Evolutionary conservation across 2,797 vertebrate genomes (phyloP).

Genomic region (Sebastes baramenuke): DNA sequence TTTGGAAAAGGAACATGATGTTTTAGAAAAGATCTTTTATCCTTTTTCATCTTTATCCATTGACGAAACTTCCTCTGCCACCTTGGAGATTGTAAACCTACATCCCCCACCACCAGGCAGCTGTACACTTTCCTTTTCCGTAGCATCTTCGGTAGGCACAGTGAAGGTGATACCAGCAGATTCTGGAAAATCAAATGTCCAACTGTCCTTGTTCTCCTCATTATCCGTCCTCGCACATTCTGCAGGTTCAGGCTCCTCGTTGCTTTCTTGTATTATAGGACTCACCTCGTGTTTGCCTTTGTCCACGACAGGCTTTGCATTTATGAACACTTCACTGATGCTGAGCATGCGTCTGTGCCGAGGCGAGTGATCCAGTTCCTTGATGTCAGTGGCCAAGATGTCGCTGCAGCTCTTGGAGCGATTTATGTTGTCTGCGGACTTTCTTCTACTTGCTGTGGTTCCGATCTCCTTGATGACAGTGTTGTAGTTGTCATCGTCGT

Average conservation of each 20-base stretch:
- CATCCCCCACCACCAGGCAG: conserved; percentile 31
- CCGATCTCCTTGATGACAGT: conserved; percentile 94
- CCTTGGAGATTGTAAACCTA: conserved; percentile 77
- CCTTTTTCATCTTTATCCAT: conserved; percentile 55
- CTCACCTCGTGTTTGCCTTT: neutral
- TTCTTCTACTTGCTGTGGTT: conserved; percentile 58
- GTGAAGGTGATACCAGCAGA: conserved; percentile 79
- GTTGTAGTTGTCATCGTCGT: conserved; percentile 91
- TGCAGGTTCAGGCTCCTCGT: conserved; percentile 42
- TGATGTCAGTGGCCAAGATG: conserved; percentile 72
- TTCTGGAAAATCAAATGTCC: conserved; percentile 74
- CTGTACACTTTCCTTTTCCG: conserved; percentile 40
- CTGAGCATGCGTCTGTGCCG: conserved; percentile 72
- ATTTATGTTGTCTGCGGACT: conserved; percentile 46
- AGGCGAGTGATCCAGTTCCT: conserved; percentile 80
- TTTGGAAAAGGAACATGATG: neutral
- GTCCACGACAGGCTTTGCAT: neutral
- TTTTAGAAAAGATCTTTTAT: conserved; percentile 18
- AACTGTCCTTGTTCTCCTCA: conserved; percentile 60
- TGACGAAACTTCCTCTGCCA: conserved; percentile 50
- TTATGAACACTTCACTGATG: conserved; percentile 81
- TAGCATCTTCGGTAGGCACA: conserved; percentile 72
- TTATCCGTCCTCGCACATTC: conserved; percentile 71
- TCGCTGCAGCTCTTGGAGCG: conserved; percentile 81
- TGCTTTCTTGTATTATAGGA: conserved; percentile 63